Evolutionary conservation across 2,888 invertebrate species (phyloP), one percentile per base, ranked within the genome.

Genomic region (Teleiodes luculella): DNA sequence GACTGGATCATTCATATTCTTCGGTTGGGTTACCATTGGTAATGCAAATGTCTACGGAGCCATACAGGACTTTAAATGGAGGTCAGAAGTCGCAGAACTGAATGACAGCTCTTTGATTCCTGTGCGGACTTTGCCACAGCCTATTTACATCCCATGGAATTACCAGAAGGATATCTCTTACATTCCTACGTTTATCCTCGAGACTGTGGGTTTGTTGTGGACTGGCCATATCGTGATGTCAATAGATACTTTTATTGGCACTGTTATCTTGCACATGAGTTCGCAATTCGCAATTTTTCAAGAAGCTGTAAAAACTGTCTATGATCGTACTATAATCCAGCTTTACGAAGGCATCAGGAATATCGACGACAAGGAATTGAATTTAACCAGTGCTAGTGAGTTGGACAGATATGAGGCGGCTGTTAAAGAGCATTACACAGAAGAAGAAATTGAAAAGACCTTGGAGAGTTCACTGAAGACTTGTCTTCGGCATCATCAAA

Each of bases 191-290:
- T 86, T 85, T 57, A 64, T 79, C 2, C 61, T 89, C 8, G 88
- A 87, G 66, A 83, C 86, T 10, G 61, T 83, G 1, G 89, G 89
- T 1, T 62, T 89, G 20, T 62, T 89, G 13, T 89, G 88, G 88
- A 89, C 88, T 0, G 89, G 88, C 1, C 87, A 88, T 50, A 88
- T 89, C 36, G 86, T 89, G 10, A 83, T 89, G 85, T 77, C 77
- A 0, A 85, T 88, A 49, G 89, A 89, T 57, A 88, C 88, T 0
- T 85, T 88, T 57, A 86, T 89, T 55, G 89, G 80, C 6, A 82
- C 88, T 2, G 63, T 89, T 13, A 86, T 89, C 52, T 64, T 88
- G 0, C 88, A 88, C 50, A 86, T 88, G 86, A 86, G 86, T 54
- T 69, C 80, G 2, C 89, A 89, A 60, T 89, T 89, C 56, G 63